These are phyloP conservation scores for Solenodon paradoxus DNA, from an alignment of 2,113 vertebrate genomes.

Conservation along the genomic window DNA sequence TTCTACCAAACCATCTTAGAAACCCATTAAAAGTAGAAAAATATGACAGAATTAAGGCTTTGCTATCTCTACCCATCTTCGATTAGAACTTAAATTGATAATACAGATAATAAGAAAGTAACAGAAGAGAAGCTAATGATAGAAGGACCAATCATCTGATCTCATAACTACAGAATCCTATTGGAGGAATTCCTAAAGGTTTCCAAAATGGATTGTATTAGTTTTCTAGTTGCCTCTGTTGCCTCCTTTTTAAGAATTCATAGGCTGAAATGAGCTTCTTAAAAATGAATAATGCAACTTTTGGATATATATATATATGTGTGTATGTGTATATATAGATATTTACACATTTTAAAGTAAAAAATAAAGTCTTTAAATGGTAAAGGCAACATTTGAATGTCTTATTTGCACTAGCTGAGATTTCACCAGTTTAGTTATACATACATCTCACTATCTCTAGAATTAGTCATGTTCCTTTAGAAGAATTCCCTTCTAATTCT, in stretches of 20 bases:
- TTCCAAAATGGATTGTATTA: background rate
- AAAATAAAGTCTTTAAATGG: no score
- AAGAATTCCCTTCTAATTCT: constrained; percentile 1
- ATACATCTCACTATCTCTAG: background rate
- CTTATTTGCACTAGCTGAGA: no score
- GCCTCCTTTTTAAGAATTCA: background rate
- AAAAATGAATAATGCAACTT: background rate
- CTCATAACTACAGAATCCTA: background rate
- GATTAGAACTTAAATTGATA: background rate
- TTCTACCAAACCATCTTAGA: background rate
- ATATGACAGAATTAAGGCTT: background rate
- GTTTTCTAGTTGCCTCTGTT: background rate
- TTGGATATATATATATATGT: background rate
- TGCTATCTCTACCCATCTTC: background rate
- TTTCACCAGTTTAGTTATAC: background rate
- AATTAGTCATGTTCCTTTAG: background rate
- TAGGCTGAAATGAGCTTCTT: background rate
- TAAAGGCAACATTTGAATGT: no score
- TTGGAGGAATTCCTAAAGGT: background rate
- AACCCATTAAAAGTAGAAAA: background rate
- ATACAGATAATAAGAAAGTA: background rate
- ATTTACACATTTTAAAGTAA: no score
- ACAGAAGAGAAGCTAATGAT: background rate
- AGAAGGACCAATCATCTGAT: background rate
- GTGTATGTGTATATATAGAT: no score